Percentiles rank a stretch among this genome's conserved stretches.
Conservation (phyloP, 2,797 vertebrate genomes). For the Carcharodon carcharias region DNA sequence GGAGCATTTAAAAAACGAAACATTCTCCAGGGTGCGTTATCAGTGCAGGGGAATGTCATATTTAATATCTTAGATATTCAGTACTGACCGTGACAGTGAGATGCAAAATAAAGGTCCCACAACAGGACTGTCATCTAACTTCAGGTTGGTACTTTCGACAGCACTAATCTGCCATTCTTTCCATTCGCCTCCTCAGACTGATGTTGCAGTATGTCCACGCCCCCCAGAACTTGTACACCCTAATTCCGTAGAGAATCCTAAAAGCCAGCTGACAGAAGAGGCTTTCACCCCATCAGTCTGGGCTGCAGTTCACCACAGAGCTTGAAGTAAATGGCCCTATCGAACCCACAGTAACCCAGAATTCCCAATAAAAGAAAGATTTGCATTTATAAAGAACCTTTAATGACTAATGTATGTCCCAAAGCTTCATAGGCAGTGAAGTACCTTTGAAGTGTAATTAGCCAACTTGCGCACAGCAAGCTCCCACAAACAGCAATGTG, state of each 20-base stretch:
- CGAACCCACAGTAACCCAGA: too few species aligned
- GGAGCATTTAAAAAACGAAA: too few species aligned
- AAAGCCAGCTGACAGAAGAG: neutral
- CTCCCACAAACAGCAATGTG: too few species aligned
- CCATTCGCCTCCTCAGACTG: neutral
- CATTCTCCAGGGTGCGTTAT: neutral
- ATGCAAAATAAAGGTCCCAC: neutral
- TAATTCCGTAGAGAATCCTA: neutral
- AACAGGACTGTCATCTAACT: too few species aligned
- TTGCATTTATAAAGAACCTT: too few species aligned
- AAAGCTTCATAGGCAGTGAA: too few species aligned
- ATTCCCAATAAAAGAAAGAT: too few species aligned
- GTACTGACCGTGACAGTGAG: neutral
- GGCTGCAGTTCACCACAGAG: neutral
- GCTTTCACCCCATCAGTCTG: neutral
- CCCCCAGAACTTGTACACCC: neutral
- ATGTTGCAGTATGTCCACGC: neutral
- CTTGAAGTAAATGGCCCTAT: neutral
- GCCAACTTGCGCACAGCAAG: too few species aligned
- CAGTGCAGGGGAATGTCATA: too few species aligned
- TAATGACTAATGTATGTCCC: too few species aligned
- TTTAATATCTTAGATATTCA: neutral
- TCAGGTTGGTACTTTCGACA: too few species aligned
- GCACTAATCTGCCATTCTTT: neutral
- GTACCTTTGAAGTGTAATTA: too few species aligned